phyloP scores from a whole-genome alignment of 2,797 vertebrate species.

The Myoxocephalus aenaeus region DNA sequence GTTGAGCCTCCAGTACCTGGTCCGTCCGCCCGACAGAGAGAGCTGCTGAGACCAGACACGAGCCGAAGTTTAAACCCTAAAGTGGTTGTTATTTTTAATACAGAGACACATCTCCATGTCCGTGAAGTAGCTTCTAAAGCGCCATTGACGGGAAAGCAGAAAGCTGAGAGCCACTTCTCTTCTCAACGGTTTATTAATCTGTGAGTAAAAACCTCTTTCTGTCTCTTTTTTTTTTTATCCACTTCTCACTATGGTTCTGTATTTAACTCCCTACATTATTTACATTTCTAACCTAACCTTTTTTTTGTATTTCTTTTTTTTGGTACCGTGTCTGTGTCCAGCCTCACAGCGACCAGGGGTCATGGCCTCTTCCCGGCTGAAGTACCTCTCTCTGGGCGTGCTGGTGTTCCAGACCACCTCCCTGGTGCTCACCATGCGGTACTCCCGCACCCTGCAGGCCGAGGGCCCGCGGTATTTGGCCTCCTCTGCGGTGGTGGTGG shows the following conservation, averaged over 20 bases:
- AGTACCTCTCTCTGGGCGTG: conserved; percentile 96
- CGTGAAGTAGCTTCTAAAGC: conserved; percentile 11
- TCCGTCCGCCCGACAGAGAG: conserved; percentile 10
- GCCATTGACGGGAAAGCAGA: no score
- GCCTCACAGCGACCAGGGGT: not conserved
- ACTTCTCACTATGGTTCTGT: not conserved
- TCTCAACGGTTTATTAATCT: no score
- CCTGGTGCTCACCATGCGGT: conserved; percentile 97
- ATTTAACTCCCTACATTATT: not conserved
- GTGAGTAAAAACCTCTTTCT: not conserved
- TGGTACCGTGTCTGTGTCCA: not conserved
- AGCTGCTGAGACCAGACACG: not conserved
- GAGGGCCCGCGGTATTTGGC: conserved; percentile 97
- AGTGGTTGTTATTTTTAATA: not conserved
- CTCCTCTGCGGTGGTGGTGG: conserved; percentile 96
- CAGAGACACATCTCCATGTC: not conserved
- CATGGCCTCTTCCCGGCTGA: conserved; percentile 90
- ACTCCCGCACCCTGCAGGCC: conserved; percentile 94
- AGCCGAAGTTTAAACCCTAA: not conserved
- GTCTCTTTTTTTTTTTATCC: not conserved
- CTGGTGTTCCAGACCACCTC: conserved; percentile 98
- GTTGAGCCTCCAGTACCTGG: conserved; percentile 48
- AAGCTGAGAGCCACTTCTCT: no score
- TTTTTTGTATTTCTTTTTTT: not conserved
- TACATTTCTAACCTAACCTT: not conserved